Evolutionary conservation across 2,888 invertebrate genomes (phyloP).

Genomic region (Harpalus rufipes): DNA sequence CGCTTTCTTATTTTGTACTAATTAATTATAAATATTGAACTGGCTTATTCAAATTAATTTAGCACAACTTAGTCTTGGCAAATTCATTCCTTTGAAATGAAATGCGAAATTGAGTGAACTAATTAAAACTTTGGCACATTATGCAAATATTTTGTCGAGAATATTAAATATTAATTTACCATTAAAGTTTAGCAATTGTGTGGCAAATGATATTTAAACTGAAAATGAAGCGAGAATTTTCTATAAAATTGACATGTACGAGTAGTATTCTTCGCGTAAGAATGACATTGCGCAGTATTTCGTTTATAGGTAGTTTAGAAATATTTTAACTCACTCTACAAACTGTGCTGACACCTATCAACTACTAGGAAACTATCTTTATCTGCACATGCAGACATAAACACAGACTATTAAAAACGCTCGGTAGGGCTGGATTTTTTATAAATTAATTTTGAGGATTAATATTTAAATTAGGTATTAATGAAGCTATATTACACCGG

Average conservation of each 20-base stretch:
- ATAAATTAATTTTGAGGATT: no score
- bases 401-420: no score
- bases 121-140: constrained; percentile 1
- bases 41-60: neutral
- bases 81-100: constrained; percentile 5
- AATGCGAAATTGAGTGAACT: constrained; percentile 3
- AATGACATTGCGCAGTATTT: no score
- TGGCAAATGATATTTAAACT: neutral
- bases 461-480: no score
- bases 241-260: neutral
- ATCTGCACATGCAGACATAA: no score
- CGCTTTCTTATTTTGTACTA: neutral
- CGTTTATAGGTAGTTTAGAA: no score
- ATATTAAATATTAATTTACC: constrained; percentile 25
- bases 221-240: neutral
- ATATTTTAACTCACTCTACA: no score
- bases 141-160: constrained; percentile 28
- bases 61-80: neutral
- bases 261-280: no score
- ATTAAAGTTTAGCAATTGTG: constrained; percentile 28
- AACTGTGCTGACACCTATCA: no score
- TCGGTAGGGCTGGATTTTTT: no score
- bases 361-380: no score
- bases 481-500: no score
- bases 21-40: neutral